Conservation (phyloP, 2,797 vertebrate genomes). For the Rhinella marina region DNA sequence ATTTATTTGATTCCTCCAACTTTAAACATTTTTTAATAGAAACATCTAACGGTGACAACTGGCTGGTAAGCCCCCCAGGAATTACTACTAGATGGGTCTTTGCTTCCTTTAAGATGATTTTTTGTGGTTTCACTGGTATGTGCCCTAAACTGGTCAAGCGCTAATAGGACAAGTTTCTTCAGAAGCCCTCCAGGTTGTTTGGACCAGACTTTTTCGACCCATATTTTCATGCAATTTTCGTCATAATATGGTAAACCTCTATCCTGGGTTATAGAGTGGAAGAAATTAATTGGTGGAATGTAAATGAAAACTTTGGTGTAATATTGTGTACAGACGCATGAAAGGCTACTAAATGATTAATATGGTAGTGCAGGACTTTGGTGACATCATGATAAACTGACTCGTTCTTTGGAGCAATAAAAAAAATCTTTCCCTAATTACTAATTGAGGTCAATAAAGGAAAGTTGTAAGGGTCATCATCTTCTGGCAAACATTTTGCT, state of each 20-base stretch:
- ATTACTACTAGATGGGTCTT: too few species aligned
- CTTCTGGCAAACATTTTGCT: neutral
- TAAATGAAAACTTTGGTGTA: constrained; percentile 31
- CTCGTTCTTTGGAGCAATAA: neutral
- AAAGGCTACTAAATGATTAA: constrained; percentile 46
- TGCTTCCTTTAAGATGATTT: too few species aligned
- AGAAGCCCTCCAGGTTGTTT: too few species aligned
- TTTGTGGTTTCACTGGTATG: too few species aligned
- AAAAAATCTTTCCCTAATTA: constrained; percentile 16
- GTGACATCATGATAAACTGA: neutral
- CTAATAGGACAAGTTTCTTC: too few species aligned
- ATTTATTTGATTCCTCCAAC: too few species aligned
- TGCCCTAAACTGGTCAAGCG: too few species aligned
- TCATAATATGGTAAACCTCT: neutral
- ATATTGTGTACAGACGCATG: constrained; percentile 5
- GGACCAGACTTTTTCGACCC: too few species aligned
- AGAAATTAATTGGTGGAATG: neutral
- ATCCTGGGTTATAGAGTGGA: neutral
- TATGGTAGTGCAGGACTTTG: neutral
- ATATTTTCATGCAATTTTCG: too few species aligned
- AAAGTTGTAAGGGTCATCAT: constrained; percentile 8
- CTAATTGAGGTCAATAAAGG: constrained; percentile 30
- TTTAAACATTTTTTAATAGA: too few species aligned
- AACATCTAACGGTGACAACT: too few species aligned
- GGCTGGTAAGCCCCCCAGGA: too few species aligned